These are phyloP conservation scores for Tenthredo amoena DNA, from an alignment of 2,888 invertebrate genomes.

Conservation along the genomic window DNA sequence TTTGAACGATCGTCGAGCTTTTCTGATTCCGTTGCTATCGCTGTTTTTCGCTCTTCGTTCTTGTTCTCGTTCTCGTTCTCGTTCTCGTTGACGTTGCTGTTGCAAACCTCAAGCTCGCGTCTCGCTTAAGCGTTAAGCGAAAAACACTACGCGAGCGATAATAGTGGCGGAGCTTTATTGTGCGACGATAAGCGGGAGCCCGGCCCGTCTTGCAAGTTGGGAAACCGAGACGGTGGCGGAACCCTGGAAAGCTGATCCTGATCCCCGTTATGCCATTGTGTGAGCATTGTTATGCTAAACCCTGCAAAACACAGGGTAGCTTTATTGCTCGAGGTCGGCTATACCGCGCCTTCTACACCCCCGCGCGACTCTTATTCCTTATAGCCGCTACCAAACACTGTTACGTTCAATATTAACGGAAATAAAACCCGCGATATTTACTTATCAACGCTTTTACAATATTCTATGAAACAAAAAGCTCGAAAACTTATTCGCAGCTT, in stretches of 20 bases:
- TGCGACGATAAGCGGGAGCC: constrained; percentile 40
- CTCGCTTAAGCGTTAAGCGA: not conserved
- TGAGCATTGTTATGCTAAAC: constrained; percentile 64
- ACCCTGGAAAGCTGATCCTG: constrained; percentile 58
- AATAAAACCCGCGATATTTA: not conserved
- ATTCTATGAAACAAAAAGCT: not conserved
- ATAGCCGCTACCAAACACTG: not conserved
- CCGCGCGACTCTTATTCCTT: not conserved
- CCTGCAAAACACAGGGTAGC: constrained; percentile 49
- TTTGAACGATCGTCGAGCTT: constrained; percentile 12
- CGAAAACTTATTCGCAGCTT: no score
- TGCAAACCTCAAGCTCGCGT: not conserved
- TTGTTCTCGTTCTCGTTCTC: not conserved
- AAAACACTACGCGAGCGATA: constrained; percentile 44
- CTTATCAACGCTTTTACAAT: not conserved
- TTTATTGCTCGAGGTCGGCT: constrained; percentile 41
- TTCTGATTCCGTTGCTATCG: not conserved
- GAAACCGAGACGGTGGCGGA: constrained; percentile 49
- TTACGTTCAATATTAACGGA: not conserved
- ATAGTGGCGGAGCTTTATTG: constrained; percentile 44
- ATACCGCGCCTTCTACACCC: not conserved
- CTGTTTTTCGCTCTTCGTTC: not conserved
- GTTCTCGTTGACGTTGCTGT: not conserved
- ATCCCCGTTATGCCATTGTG: constrained; percentile 54
- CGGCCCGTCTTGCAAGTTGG: not conserved